phyloP scores from a whole-genome alignment of 1,140 invertebrate genomes.

The Stratiolaelaps scimitus region DNA sequence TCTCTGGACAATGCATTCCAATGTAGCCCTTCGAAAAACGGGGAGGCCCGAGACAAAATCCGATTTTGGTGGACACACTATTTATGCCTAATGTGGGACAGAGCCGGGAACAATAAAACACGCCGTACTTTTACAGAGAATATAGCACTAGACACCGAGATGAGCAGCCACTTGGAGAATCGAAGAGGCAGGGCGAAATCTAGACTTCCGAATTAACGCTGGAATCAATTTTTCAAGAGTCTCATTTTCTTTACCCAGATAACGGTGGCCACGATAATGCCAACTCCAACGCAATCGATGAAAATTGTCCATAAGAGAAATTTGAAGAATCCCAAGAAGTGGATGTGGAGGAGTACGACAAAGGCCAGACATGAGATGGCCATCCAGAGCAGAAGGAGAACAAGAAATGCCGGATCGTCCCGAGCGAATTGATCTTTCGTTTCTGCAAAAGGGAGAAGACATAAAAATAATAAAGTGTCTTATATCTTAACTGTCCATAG shows the following conservation, averaged over 20 bases:
- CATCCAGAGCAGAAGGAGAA: constrained; percentile 67
- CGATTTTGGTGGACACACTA: too few relatives aligned
- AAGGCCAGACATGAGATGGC: constrained; percentile 75
- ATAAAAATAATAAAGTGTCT: constrained; percentile 30
- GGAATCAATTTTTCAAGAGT: background rate
- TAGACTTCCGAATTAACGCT: background rate
- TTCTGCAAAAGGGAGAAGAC: constrained; percentile 52
- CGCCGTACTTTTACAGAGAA: too few relatives aligned
- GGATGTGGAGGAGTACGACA: constrained; percentile 61
- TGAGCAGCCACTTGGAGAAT: background rate
- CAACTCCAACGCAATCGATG: constrained; percentile 81
- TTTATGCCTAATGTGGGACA: too few relatives aligned
- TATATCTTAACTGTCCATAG: too few relatives aligned
- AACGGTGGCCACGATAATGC: constrained; percentile 70
- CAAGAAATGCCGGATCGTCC: constrained; percentile 96
- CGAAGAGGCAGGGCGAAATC: background rate
- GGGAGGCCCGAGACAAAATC: too few relatives aligned
- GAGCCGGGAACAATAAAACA: too few relatives aligned
- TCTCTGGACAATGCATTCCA: too few relatives aligned
- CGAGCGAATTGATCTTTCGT: constrained; percentile 97
- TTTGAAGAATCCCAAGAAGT: constrained; percentile 60
- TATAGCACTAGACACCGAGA: constrained; percentile 28
- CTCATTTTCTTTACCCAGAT: constrained; percentile 56
- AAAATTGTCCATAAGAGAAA: constrained; percentile 85
- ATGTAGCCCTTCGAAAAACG: too few relatives aligned